These are phyloP conservation scores for Matsumurasca onukii DNA, from an alignment of 1,140 invertebrate genomes.

Conservation along the genomic window DNA sequence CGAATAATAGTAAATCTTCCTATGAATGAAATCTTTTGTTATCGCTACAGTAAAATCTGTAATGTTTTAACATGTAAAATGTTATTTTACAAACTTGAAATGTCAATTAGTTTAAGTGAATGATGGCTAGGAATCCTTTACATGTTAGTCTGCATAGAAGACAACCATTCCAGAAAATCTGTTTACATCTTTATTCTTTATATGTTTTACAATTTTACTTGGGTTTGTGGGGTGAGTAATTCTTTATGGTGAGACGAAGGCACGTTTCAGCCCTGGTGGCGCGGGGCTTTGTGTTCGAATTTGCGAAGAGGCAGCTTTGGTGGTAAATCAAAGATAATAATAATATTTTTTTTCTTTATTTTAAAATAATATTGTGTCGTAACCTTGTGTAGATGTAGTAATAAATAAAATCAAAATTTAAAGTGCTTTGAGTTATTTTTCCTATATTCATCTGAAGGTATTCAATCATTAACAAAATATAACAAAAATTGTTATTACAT, in stretches of 20 bases:
- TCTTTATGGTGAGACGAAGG: neutral
- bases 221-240: conserved; percentile 3
- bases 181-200: conserved; percentile 12
- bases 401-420: conserved; percentile 20
- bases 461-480: no score
- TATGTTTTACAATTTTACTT: conserved; percentile 9
- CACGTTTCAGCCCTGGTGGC: conserved; percentile 11
- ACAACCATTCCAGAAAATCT: conserved; percentile 18
- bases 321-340: conserved; percentile 23
- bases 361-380: conserved; percentile 10
- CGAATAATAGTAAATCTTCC: neutral
- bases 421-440: conserved; percentile 2
- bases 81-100: no score
- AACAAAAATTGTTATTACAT: no score
- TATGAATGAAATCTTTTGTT: neutral
- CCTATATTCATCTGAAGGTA: no score
- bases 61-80: no score
- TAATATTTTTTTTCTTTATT: conserved; percentile 28
- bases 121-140: conserved; percentile 8
- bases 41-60: no score
- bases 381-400: conserved; percentile 23
- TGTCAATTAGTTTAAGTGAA: neutral
- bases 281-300: conserved; percentile 28
- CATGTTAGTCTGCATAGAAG: neutral
- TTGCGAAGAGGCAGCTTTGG: conserved; percentile 31